Percentiles rank a stretch among this genome's conserved stretches.
These are phyloP conservation scores for Hyperopisus bebe DNA, from an alignment of 2,113 vertebrate genomes.

Conservation along the genomic window DNA sequence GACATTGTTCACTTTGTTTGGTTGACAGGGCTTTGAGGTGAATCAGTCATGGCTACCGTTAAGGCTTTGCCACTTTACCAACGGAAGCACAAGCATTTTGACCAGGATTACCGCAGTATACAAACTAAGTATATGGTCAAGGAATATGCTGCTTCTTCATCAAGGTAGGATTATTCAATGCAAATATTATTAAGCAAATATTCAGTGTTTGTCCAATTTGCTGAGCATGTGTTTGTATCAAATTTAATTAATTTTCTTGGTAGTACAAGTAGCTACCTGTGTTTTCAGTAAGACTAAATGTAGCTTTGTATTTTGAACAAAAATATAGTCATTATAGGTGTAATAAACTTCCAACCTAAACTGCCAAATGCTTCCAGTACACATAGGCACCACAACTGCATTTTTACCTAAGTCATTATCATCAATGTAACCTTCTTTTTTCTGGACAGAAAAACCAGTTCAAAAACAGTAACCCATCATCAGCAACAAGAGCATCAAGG, in stretches of 20 bases:
- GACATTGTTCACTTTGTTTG: slow-evolving; percentile 27
- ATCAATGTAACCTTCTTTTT: background rate
- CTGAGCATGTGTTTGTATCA: background rate
- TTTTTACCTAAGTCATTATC: background rate
- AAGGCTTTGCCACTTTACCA: slow-evolving; percentile 73
- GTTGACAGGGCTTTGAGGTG: slow-evolving; percentile 52
- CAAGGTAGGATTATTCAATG: slow-evolving; percentile 49
- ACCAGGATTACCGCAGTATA: slow-evolving; percentile 76
- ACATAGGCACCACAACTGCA: background rate
- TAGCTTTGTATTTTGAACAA: background rate
- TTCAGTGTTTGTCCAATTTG: background rate
- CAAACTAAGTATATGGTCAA: slow-evolving; percentile 69
- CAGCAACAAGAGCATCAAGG: slow-evolving; percentile 12
- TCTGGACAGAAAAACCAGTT: slow-evolving; percentile 51
- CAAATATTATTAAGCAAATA: background rate
- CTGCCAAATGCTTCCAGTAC: background rate
- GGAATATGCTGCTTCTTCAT: slow-evolving; percentile 60
- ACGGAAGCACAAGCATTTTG: slow-evolving; percentile 73
- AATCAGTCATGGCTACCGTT: slow-evolving; percentile 69
- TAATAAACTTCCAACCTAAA: background rate
- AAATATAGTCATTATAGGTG: background rate
- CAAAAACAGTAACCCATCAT: slow-evolving; percentile 42
- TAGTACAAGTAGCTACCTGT: background rate
- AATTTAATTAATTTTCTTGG: background rate
- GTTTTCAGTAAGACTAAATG: background rate